Evolutionary conservation across 1,140 invertebrate genomes (phyloP).

Genomic region (Anastrepha ludens): DNA sequence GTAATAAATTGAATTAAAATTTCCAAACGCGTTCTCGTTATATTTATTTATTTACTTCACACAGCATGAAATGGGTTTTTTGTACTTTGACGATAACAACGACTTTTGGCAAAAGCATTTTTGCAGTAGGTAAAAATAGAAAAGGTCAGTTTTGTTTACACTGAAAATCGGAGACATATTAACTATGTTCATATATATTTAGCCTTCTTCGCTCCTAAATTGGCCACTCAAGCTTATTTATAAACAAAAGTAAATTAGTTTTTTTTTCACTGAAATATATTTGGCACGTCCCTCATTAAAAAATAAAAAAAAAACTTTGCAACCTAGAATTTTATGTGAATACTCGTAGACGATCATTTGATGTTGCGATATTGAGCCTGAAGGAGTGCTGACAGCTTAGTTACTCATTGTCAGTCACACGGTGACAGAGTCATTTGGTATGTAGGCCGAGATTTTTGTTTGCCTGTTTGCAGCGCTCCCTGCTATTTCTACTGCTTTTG

Average conservation of each 20-base stretch:
- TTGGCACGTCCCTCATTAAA: background rate
- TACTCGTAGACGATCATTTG: background rate
- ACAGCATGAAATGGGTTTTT: slow-evolving; percentile 3
- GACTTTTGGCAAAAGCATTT: background rate
- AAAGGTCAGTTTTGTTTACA: slow-evolving; percentile 38
- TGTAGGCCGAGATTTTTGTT: slow-evolving; percentile 30
- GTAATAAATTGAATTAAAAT: background rate
- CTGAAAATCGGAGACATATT: background rate
- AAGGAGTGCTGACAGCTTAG: background rate
- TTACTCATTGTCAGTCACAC: background rate
- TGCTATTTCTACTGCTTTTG: no score
- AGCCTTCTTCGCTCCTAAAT: background rate
- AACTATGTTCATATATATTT: no score
- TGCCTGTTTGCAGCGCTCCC: no score
- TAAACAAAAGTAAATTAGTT: no score
- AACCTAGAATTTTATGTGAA: background rate
- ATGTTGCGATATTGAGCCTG: background rate
- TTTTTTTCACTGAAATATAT: background rate
- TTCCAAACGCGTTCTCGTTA: background rate
- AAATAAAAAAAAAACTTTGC: no score
- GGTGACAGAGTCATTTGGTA: slow-evolving; percentile 14
- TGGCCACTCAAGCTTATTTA: background rate
- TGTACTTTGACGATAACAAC: background rate
- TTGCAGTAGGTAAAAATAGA: background rate
- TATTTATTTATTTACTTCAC: background rate